Conservation (phyloP, 2,888 invertebrate genomes). For the Globia sparganii region DNA sequence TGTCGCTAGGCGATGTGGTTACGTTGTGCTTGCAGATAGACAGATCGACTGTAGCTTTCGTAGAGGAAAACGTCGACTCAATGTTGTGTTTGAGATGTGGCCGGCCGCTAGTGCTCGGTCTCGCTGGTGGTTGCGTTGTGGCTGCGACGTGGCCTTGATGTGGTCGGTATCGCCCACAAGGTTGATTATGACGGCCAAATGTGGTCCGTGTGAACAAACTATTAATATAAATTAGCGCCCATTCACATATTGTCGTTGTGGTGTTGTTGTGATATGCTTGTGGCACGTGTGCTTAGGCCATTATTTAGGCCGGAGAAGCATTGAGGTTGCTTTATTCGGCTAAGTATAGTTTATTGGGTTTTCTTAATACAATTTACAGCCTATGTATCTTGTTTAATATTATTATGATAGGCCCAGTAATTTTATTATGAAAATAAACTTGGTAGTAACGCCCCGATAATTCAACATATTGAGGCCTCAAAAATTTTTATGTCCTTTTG, state of each 20-base stretch:
- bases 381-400: slow-evolving; percentile 17
- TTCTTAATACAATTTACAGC: background rate
- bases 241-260: background rate
- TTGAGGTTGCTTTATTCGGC: background rate
- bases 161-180: background rate
- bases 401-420: background rate
- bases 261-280: background rate
- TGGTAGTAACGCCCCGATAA: slow-evolving; percentile 16
- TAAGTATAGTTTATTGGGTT: background rate
- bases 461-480: slow-evolving; percentile 39
- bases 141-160: background rate
- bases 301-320: background rate
- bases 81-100: background rate
- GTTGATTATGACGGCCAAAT: background rate
- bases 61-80: background rate
- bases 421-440: slow-evolving; percentile 30
- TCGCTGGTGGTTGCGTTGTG: background rate
- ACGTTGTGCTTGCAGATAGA: background rate
- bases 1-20: background rate
- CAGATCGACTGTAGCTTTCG: background rate
- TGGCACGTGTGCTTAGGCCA: background rate
- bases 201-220: background rate
- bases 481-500: slow-evolving; percentile 47
- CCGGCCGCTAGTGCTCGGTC: too few species aligned
- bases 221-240: background rate